Conservation (phyloP, 1,140 invertebrate species). For the Centruroides sculpturatus region DNA sequence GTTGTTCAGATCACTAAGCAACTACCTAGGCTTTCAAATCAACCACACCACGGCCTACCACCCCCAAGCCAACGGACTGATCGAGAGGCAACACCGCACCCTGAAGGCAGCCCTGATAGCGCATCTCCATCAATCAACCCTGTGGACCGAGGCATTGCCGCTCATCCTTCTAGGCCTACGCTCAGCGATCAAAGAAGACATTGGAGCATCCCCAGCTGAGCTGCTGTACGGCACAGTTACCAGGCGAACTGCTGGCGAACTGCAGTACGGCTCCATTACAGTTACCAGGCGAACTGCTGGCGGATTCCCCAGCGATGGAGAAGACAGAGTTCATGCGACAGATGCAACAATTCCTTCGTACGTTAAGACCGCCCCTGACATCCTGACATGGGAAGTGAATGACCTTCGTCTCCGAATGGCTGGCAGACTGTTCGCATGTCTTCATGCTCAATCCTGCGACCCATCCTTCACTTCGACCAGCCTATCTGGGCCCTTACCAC, state of each 20-base stretch:
- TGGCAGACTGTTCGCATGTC: no score
- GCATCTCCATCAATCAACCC: not conserved
- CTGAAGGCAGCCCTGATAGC: constrained; percentile 25
- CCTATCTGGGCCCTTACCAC: no score
- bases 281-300: constrained; percentile 15
- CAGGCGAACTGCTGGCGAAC: no score
- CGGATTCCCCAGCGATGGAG: no score
- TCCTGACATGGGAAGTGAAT: no score
- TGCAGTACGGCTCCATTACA: constrained; percentile 6
- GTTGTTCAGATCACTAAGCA: constrained; percentile 10
- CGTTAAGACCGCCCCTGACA: no score
- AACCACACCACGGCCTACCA: constrained; percentile 13
- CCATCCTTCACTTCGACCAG: no score
- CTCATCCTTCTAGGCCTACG: constrained; percentile 24
- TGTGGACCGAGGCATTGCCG: constrained; percentile 14
- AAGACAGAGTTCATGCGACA: no score
- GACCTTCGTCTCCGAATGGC: no score
- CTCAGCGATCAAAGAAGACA: constrained; percentile 20
- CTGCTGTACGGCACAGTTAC: constrained; percentile 19
- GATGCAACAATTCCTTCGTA: no score
- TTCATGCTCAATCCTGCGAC: no score
- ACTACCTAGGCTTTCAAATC: constrained; percentile 5
- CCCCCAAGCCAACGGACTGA: constrained; percentile 25
- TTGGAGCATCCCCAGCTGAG: constrained; percentile 13
- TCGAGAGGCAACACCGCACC: constrained; percentile 27